Conservation (phyloP, 2,888 invertebrate species). For the Drosophila paranaensis region DNA sequence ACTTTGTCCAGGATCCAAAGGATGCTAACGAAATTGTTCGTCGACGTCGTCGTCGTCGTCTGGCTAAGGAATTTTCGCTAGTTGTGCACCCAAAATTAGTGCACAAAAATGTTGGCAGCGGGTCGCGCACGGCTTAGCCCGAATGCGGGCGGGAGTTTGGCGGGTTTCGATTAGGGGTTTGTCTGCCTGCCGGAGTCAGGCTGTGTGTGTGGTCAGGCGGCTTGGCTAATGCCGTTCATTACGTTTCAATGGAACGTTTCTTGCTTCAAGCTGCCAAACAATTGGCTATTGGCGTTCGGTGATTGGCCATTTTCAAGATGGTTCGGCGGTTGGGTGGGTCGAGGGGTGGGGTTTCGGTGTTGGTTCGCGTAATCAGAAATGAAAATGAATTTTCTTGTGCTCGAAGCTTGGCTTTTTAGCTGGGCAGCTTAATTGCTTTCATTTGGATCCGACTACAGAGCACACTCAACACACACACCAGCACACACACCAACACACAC, state of each 20-base stretch:
- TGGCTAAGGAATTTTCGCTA: conserved; percentile 38
- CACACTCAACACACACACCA: conserved; percentile 12
- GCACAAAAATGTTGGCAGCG: conserved; percentile 58
- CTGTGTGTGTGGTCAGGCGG: conserved; percentile 26
- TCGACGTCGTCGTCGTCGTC: conserved; percentile 5
- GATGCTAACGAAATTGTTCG: conserved; percentile 68
- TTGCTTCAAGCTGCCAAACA: conserved; percentile 42
- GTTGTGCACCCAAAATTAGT: conserved; percentile 66
- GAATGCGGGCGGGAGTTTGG: not conserved
- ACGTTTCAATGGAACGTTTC: conserved; percentile 67
- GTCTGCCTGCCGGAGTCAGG: conserved; percentile 5
- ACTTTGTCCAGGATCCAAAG: conserved; percentile 68
- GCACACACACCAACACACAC: not conserved
- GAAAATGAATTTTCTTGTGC: conserved; percentile 62
- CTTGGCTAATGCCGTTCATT: conserved; percentile 69
- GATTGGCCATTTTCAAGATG: conserved; percentile 29
- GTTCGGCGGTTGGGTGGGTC: not conserved
- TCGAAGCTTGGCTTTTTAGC: conserved; percentile 46
- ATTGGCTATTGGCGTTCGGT: conserved; percentile 42
- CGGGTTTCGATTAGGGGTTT: conserved; percentile 18
- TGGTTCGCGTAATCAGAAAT: conserved; percentile 47
- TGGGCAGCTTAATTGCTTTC: conserved; percentile 72
- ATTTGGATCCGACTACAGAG: conserved; percentile 50
- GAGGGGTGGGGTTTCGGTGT: no score
- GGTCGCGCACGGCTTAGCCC: conserved; percentile 64